A percentile compares a stretch with the other conserved stretches of the same genome.
phyloP scores from a whole-genome alignment of 2,113 vertebrate species.

The Dendropsophus ebraccatus region DNA sequence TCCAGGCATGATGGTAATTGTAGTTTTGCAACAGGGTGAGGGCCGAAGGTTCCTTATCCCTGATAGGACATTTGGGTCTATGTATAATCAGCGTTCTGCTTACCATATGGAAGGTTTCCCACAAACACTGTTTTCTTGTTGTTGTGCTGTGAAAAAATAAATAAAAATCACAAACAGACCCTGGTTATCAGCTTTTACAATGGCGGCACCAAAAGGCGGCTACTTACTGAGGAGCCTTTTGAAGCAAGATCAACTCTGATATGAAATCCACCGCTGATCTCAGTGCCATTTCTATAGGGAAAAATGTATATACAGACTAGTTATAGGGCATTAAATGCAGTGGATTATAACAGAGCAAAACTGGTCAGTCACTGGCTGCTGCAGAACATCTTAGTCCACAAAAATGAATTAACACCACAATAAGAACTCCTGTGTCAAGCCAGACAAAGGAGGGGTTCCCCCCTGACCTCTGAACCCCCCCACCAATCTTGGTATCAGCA shows the following conservation, averaged over 20 bases:
- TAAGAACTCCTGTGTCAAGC: too few relatives aligned
- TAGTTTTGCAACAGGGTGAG: too few relatives aligned
- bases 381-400: neutral
- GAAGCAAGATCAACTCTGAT: constrained; percentile 88
- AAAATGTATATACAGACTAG: neutral
- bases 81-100: constrained; percentile 63
- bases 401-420: too few relatives aligned
- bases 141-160: constrained; percentile 77
- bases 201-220: neutral
- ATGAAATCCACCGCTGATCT: constrained; percentile 82
- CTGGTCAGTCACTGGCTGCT: neutral
- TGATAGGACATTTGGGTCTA: too few relatives aligned
- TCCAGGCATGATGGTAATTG: too few relatives aligned
- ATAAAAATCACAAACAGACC: neutral
- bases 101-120: constrained; percentile 93
- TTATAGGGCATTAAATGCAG: neutral
- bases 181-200: neutral
- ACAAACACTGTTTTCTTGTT: constrained; percentile 88
- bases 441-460: too few relatives aligned
- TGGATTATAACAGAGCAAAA: neutral
- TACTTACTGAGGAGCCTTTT: constrained; percentile 71
- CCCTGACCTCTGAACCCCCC: too few relatives aligned
- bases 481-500: too few relatives aligned
- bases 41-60: too few relatives aligned
- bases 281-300: constrained; percentile 82